Percentiles rank a stretch among this genome's conserved stretches.
These are phyloP conservation scores for Esox lucius DNA, from an alignment of 2,797 vertebrate genomes.

Conservation along the genomic window DNA sequence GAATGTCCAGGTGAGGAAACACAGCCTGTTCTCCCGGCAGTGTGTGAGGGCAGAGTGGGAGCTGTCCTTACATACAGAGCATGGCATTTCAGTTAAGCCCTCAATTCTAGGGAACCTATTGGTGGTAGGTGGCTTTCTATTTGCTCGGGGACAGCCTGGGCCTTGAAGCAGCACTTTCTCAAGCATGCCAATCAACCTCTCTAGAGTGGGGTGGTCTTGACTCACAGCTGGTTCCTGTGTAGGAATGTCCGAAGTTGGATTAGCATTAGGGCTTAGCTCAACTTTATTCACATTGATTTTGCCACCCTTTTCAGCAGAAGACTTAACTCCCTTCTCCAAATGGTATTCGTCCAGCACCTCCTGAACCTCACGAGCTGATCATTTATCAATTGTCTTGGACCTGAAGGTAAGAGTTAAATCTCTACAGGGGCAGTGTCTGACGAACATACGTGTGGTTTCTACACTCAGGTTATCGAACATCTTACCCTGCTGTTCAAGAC, in stretches of 20 bases:
- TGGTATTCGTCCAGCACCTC: constrained; percentile 32
- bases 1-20: constrained; percentile 41
- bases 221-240: not conserved
- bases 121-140: not conserved
- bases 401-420: constrained; percentile 24
- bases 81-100: constrained; percentile 20
- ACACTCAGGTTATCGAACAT: constrained; percentile 13
- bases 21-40: constrained; percentile 31
- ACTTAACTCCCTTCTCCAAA: not conserved
- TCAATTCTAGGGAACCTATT: constrained; percentile 18
- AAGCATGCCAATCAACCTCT: constrained; percentile 14
- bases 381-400: constrained; percentile 32
- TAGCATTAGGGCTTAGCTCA: not conserved
- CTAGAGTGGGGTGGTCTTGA: not conserved
- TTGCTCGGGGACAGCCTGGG: not conserved
- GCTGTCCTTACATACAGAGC: constrained; percentile 19
- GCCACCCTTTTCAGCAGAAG: not conserved
- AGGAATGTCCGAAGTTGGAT: not conserved
- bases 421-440: constrained; percentile 27
- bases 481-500: too few species aligned
- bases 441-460: constrained; percentile 31
- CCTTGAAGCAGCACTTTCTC: constrained; percentile 19
- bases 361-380: constrained; percentile 10
- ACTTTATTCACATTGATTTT: constrained; percentile 18
- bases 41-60: constrained; percentile 34